Conservation (phyloP, 2,888 invertebrate species). For the Melanostoma scalare region DNA sequence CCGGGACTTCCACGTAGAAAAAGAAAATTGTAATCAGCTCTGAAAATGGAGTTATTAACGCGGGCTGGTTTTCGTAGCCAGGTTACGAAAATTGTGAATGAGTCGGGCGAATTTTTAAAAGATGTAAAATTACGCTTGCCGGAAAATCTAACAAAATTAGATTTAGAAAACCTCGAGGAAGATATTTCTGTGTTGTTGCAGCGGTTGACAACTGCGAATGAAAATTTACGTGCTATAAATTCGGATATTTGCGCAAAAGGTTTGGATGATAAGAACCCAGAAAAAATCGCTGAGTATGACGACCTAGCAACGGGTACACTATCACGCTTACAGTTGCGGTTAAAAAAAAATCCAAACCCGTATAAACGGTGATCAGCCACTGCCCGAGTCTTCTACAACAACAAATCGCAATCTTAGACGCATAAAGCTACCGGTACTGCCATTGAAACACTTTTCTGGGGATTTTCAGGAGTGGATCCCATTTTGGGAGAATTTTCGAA, state of each 20-base stretch:
- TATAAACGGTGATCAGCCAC: background rate
- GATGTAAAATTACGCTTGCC: background rate
- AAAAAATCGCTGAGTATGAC: background rate
- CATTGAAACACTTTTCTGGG: no score
- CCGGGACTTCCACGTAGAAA: no score
- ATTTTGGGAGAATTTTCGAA: no score
- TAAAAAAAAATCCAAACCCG: background rate
- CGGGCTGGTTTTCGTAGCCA: slow-evolving; percentile 35
- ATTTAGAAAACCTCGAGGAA: slow-evolving; percentile 21
- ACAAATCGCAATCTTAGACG: background rate
- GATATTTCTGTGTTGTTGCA: slow-evolving; percentile 19
- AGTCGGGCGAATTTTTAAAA: slow-evolving; percentile 34
- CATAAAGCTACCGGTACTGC: background rate
- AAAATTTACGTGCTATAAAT: slow-evolving; percentile 4
- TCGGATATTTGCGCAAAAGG: slow-evolving; percentile 23
- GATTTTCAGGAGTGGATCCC: no score
- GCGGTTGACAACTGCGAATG: slow-evolving; percentile 6
- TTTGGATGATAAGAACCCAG: slow-evolving; percentile 67
- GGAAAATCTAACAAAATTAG: background rate
- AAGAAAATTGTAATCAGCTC: no score
- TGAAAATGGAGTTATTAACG: slow-evolving; percentile 35
- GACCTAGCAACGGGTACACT: background rate
- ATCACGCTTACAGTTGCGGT: background rate
- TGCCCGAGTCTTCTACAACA: background rate
- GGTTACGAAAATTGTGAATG: slow-evolving; percentile 27